These are phyloP conservation scores for Emydocephalus ijimae DNA, from an alignment of 2,113 vertebrate genomes.

Conservation along the genomic window DNA sequence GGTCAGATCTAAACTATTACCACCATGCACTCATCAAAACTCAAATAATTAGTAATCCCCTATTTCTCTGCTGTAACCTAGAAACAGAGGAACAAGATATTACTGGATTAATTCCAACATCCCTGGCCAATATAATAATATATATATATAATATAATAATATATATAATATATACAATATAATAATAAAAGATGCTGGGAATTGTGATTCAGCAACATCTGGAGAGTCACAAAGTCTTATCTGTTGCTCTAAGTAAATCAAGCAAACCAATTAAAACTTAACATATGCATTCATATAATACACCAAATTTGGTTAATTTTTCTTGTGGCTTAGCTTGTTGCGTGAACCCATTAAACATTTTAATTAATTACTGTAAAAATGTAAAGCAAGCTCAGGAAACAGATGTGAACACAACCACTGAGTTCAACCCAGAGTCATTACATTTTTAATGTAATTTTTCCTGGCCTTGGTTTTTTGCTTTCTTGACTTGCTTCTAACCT, in stretches of 20 bases:
- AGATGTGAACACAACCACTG: not conserved
- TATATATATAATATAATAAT: too few relatives aligned
- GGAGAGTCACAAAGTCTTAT: not conserved
- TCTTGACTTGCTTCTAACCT: not conserved
- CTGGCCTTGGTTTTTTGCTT: not conserved
- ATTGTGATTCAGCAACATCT: not conserved
- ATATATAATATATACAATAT: too few relatives aligned
- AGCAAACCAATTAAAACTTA: not conserved
- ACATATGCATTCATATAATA: not conserved
- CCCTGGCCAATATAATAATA: not conserved
- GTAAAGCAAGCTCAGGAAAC: not conserved
- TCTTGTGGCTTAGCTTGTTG: not conserved
- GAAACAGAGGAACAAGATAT: not conserved
- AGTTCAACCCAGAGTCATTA: not conserved
- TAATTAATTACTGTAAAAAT: not conserved
- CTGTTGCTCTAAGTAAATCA: not conserved
- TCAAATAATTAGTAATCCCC: not conserved
- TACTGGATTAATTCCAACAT: not conserved
- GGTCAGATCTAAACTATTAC: not conserved
- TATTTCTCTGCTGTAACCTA: not conserved
- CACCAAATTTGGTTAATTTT: not conserved
- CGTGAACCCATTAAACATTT: not conserved
- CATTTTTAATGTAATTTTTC: not conserved
- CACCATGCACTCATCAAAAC: not conserved
- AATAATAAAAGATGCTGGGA: not conserved